Base-by-base conservation (phyloP, 1,140 invertebrate genomes). In the Stegodyphus mimosarum region DNA sequence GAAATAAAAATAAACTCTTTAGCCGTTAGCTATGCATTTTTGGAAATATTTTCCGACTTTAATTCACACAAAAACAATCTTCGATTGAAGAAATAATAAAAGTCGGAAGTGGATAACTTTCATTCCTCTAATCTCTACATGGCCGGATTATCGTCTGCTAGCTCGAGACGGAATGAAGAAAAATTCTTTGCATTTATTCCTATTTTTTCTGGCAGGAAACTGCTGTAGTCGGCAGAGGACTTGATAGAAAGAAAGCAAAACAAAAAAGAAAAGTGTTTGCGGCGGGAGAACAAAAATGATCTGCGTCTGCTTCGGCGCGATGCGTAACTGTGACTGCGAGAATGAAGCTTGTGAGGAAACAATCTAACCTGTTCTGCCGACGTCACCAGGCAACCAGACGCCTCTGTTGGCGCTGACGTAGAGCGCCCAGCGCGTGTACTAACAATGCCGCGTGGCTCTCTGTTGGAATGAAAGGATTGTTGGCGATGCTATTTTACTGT, bases 331-430 rank as follows among this genome's bases (percentile, higher is more conserved):
- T 72, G 78, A 80, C 50, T 72, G 78, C 60, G 69, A 52, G 75
- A 67, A 52, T 67, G 64, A 52, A 66, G 55, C 66, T 69, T 52
- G 17, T 17, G 78, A 72, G 78, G 70, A 81, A 81, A 71, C 67
- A 81, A 81, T 81, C 78, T 72, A 81, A 81, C 78, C 78, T 81
- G 78, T 81, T 70, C 60, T 70, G 78, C 15, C 78, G 18, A 81
- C 78, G 78, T 81, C 78, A 81, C 78, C 60, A 72, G 15, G 67
- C 78, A 72, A 72, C 78, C 7, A 78, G 76, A 78, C 78, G 69
- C 69, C 78, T 72, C 69, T 81, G 52, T 72, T 81, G 55, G 67
- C 53, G 78, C 70, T 81, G 78, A 72, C 66, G 78, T 72, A 72
- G 78, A 17, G 52, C 48, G 52, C 13, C 13, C n/a, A 17, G 18